These are phyloP conservation scores for Caenorhabditis sp. DNA, from an alignment of 2,888 invertebrate genomes.

Conservation along the genomic window DNA sequence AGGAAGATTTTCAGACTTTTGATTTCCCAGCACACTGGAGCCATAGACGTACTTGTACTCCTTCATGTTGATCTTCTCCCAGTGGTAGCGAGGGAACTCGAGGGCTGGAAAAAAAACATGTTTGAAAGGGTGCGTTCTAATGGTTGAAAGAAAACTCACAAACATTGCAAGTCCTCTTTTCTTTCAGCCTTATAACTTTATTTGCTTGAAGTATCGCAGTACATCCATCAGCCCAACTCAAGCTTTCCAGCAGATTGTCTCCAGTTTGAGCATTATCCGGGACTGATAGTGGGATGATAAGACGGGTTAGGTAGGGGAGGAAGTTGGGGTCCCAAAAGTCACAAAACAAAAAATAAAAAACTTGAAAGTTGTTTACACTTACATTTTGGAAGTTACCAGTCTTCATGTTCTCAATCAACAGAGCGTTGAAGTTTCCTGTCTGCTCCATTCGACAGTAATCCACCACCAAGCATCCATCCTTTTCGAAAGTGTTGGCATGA, in stretches of 20 bases:
- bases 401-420: slow-evolving; percentile 69
- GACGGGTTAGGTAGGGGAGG: slow-evolving; percentile 85
- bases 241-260: slow-evolving; percentile 67
- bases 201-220: slow-evolving; percentile 65
- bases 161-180: slow-evolving; percentile 49
- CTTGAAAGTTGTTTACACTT: slow-evolving; percentile 1
- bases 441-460: slow-evolving; percentile 71
- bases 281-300: slow-evolving; percentile 87
- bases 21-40: slow-evolving; percentile 59
- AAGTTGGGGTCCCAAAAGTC: slow-evolving; percentile 59
- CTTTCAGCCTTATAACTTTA: slow-evolving; percentile 62
- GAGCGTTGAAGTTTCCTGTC: slow-evolving; percentile 64
- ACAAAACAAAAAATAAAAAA: too few species aligned
- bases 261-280: slow-evolving; percentile 69
- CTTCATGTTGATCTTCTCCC: slow-evolving; percentile 87
- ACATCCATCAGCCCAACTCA: slow-evolving; percentile 50
- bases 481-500: slow-evolving; percentile 90
- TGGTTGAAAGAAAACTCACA: slow-evolving; percentile 31
- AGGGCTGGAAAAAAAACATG: slow-evolving; percentile 83
- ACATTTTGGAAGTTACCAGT: slow-evolving; percentile 64
- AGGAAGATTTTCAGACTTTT: neutral
- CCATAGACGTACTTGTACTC: slow-evolving; percentile 92
- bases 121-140: neutral
- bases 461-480: slow-evolving; percentile 86
- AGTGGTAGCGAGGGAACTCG: slow-evolving; percentile 92